Conservation (phyloP, 2,888 invertebrate species). For the Pristionchus entomophagus region DNA sequence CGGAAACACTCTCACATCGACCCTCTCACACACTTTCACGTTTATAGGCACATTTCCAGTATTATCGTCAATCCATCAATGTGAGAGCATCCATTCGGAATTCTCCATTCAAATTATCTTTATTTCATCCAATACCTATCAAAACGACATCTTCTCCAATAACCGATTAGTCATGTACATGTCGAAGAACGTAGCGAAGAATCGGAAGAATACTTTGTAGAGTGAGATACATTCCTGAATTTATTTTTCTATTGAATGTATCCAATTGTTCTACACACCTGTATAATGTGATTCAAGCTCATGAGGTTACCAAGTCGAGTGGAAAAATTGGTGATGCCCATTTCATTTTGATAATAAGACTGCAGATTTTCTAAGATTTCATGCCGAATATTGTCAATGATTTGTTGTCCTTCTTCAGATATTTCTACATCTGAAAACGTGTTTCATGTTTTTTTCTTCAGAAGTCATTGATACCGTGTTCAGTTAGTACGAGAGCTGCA, state of each 20-base stretch:
- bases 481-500: neutral
- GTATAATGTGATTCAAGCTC: conserved; percentile 10
- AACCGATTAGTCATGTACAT: conserved; percentile 8
- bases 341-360: conserved; percentile 9
- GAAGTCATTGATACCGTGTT: neutral
- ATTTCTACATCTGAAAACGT: neutral
- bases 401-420: neutral
- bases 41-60: too few relatives aligned
- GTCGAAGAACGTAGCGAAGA: conserved; percentile 13
- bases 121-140: neutral
- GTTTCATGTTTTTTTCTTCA: neutral
- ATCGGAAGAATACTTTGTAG: conserved; percentile 31
- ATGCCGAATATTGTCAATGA: neutral
- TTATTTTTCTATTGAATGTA: neutral
- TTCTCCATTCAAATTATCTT: too few relatives aligned
- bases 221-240: conserved; percentile 22
- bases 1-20: conserved; percentile 7
- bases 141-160: neutral
- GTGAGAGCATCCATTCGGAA: too few relatives aligned
- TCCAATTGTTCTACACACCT: neutral
- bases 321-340: neutral
- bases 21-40: too few relatives aligned
- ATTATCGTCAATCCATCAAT: too few relatives aligned
- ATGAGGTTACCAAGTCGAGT: neutral
- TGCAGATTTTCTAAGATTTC: neutral